phyloP scores from a whole-genome alignment of 2,113 vertebrate species.

The Hepsetus odoe region DNA sequence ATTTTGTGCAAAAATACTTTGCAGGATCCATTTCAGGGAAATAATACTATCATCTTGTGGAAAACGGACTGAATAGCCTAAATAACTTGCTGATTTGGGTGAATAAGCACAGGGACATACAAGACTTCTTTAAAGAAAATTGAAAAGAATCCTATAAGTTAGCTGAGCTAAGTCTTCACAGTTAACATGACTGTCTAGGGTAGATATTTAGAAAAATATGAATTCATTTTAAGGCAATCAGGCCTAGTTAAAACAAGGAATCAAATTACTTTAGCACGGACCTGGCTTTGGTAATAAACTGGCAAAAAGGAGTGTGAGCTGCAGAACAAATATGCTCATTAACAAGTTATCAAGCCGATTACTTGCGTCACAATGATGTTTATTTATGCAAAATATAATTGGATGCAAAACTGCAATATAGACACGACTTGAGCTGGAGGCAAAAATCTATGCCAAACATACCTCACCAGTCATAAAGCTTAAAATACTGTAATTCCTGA shows the following conservation, averaged over 20 bases:
- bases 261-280: constrained; percentile 24
- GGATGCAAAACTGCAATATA: constrained; percentile 49
- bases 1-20: not conserved
- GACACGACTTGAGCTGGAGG: constrained; percentile 38
- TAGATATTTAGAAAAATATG: constrained; percentile 20
- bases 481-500: constrained; percentile 49
- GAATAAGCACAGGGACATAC: not conserved
- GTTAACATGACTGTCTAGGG: constrained; percentile 35
- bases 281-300: constrained; percentile 32
- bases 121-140: not conserved
- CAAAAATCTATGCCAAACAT: constrained; percentile 36
- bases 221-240: constrained; percentile 51
- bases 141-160: not conserved
- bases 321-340: constrained; percentile 14
- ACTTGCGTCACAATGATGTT: constrained; percentile 48
- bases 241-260: constrained; percentile 43
- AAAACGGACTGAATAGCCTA: not conserved
- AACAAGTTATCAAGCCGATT: constrained; percentile 15
- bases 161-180: constrained; percentile 3
- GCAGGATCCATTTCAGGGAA: not conserved
- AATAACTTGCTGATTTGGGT: not conserved
- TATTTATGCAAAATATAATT: constrained; percentile 50
- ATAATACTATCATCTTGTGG: too few relatives aligned
- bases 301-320: not conserved
- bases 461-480: constrained; percentile 41